These are phyloP conservation scores for Pachyseris speciosa DNA, from an alignment of 64 coral and sea anemone species.

Conservation along the genomic window DNA sequence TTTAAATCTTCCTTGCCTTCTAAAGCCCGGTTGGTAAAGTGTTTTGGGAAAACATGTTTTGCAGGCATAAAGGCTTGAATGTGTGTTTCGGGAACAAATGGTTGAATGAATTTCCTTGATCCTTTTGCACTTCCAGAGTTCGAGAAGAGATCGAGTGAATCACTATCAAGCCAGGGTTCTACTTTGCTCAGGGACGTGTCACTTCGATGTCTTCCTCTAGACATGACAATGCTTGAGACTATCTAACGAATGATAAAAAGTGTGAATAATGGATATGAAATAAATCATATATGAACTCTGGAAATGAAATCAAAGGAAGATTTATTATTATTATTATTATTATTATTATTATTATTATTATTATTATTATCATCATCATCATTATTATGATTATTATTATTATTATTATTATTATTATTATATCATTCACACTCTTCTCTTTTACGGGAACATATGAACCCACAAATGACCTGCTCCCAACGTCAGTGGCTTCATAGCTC, in stretches of 20 bases:
- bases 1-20: not conserved
- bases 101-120: not conserved
- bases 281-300: too few species aligned
- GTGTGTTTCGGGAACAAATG: not conserved
- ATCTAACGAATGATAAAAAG: not conserved
- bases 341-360: too few species aligned
- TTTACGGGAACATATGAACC: too few species aligned
- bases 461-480: too few species aligned
- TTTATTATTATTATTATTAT: too few species aligned
- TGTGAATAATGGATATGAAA: too few species aligned
- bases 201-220: not conserved
- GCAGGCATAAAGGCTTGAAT: not conserved
- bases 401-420: too few species aligned
- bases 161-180: not conserved
- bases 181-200: conserved; percentile 1
- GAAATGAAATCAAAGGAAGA: too few species aligned
- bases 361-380: too few species aligned
- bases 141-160: conserved; percentile 7
- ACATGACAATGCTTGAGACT: not conserved
- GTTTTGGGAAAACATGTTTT: not conserved
- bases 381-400: too few species aligned
- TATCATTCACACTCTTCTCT: too few species aligned
- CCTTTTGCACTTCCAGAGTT: not conserved
- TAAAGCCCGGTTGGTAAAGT: not conserved
- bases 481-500: too few species aligned